Base-by-base conservation (phyloP, 1,140 invertebrate species). In the Halyomorpha halys region DNA sequence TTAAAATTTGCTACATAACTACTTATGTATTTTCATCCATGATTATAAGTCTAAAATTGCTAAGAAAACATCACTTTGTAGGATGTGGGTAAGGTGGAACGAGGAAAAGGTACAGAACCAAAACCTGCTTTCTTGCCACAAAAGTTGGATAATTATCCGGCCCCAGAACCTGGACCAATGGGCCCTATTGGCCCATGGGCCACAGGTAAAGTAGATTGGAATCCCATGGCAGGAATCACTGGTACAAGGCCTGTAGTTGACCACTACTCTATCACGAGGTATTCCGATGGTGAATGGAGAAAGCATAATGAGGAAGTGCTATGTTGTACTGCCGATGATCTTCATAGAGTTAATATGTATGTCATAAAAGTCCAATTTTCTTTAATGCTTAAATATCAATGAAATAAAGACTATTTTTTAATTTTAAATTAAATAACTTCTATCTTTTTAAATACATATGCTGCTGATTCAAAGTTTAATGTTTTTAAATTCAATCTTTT, bases 191-290 rank as follows among this genome's bases (percentile, higher is more conserved):
- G 82, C 44, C 83, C 84, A 15, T 86, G 84, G 75, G 83, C 82
- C 2, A 82, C 84, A 2, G 85, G 85, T 9, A 79, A 82, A 61
- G 78, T 84, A 0, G 83, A 85, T 72, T 87, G 83, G 80, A 82
- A 81, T 44, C 83, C 84, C 1, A 74, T 82, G 27, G 79, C 76
- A 19, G 83, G 78, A 6, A 74, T 87, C 65, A 87, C 85, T 1
- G 85, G 85, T 1, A 80, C 84, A 0, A 77, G 85, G 67, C 86
- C 86, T 0, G 78, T 82, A 0, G 84, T 84, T 0, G 84, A 87
- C 74, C 84, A 83, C 70, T 88, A 89, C 71, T 85, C 85, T 0
- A 78, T 87, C 19, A 85, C 85, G 14, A 77, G 81, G 64, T 86
- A 80, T 70, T 86, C 83, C 62, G 75, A 82, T 1, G 80, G 77